Conservation (phyloP, 2,888 invertebrate species). For the Acanthosoma haemorrhoidale region DNA sequence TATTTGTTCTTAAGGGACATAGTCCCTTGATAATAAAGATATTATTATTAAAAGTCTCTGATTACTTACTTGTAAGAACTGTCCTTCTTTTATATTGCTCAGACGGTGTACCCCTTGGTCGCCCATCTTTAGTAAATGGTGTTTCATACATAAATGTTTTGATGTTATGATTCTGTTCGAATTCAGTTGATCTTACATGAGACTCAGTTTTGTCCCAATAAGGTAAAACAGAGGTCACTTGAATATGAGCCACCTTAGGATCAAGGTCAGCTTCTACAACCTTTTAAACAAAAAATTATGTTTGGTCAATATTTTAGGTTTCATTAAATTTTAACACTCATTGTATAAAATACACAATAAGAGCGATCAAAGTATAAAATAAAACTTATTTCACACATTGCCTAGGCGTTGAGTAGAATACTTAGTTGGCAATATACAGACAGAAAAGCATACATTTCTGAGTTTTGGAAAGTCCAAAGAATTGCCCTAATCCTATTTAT, state of each 20-base stretch:
- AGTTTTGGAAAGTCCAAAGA: too few species aligned
- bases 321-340: too few species aligned
- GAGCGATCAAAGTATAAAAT: too few species aligned
- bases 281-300: conserved; percentile 46
- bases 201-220: conserved; percentile 68
- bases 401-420: too few species aligned
- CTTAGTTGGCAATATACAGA: too few species aligned
- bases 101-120: conserved; percentile 70
- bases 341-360: too few species aligned
- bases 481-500: too few species aligned
- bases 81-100: conserved; percentile 90
- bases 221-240: conserved; percentile 92
- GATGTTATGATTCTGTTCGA: conserved; percentile 86
- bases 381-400: too few species aligned
- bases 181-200: conserved; percentile 71
- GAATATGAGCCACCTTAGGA: conserved; percentile 80
- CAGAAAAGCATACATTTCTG: too few species aligned
- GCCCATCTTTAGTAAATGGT: conserved; percentile 82
- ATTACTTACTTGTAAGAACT: conserved; percentile 71
- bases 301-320: too few species aligned
- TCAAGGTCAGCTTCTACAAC: conserved; percentile 72
- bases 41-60: conserved; percentile 20
- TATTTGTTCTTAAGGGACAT: too few species aligned
- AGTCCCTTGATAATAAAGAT: too few species aligned
- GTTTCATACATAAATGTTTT: conserved; percentile 89